Percentiles rank a stretch among this genome's conserved stretches.
Evolutionary conservation across 2,797 vertebrate genomes (phyloP).

Genomic region (Peromyscus eremicus): DNA sequence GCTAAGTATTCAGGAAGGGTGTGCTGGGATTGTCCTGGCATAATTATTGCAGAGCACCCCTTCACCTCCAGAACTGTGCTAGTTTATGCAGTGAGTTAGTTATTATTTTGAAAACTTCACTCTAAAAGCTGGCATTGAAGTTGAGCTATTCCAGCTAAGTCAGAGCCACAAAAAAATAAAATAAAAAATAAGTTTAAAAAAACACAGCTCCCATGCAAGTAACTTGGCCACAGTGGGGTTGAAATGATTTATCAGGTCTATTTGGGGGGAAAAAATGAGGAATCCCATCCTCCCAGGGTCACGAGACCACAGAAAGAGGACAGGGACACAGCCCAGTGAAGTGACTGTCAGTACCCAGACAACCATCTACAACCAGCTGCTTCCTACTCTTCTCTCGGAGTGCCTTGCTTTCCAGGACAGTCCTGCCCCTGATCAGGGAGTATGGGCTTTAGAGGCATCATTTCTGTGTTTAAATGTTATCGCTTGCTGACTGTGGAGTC

Average conservation of each 20-base stretch:
- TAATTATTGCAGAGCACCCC: neutral
- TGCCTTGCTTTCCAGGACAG: neutral
- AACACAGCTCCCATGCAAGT: neutral
- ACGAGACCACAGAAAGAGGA: neutral
- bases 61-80: neutral
- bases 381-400: too few relatives aligned
- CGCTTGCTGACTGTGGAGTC: neutral
- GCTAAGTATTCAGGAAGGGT: neutral
- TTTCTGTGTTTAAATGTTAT: neutral
- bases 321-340: neutral
- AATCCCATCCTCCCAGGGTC: neutral
- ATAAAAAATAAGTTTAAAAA: neutral
- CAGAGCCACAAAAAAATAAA: slow-evolving; percentile 36
- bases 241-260: neutral
- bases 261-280: neutral
- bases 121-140: slow-evolving; percentile 29
- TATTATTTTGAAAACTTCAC: slow-evolving; percentile 39
- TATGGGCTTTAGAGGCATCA: neutral
- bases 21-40: neutral
- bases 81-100: neutral
- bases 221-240: neutral
- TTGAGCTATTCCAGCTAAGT: slow-evolving; percentile 33
- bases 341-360: neutral
- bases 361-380: accelerated
- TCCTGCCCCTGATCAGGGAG: neutral